Base-by-base conservation (phyloP, 2,113 vertebrate genomes). In the Forbesichthys papilliferus region DNA sequence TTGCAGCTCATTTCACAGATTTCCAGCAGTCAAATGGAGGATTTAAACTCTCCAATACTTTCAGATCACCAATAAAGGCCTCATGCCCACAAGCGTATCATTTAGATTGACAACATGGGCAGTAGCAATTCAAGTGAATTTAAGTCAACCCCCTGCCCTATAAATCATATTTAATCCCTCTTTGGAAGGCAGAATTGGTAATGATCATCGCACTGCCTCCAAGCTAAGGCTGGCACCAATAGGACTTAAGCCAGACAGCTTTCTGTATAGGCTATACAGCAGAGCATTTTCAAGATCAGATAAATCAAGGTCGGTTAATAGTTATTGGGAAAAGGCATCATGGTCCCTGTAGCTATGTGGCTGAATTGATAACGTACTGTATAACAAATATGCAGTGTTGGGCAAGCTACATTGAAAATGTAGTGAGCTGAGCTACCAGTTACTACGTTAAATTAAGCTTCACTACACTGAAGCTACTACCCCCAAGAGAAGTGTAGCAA, bases 91-190 rank as follows among this genome's bases (percentile, higher is more conserved):
- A n/a, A 79, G 84, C 77, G 52, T 80, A 75, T 87, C 75, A 85
- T 90, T 86, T 74, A 77, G 83, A 87, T 75, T 84, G 89, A 90
- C 88, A 88, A 81, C 77, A 86, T 69, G 80, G 59, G 74, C 72
- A 85, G 80, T 85, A 52, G 86, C 82, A 85, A 78, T 77, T 85
- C 76, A 81, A 89, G 83, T 79, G 84, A 86, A 86, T 82, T 89
- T 85, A 85, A 83, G 66, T 83, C 85, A 75, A 74, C 83, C 71
- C 76, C 63, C 65, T 78, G 74, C 87, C 79, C 83, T 87, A 90
- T 86, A 88, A 90, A 90, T 89, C 88, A 89, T 84, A 85, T 86
- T 88, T 84, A 86, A 90, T 89, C 86, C 82, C 61, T 81, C 77
- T 81, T 79, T 84, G 79, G 69, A 82, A 84, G 61, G 66, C 69